Evolutionary conservation across 1,140 invertebrate species (phyloP).

Genomic region (Drosophila navojoa): DNA sequence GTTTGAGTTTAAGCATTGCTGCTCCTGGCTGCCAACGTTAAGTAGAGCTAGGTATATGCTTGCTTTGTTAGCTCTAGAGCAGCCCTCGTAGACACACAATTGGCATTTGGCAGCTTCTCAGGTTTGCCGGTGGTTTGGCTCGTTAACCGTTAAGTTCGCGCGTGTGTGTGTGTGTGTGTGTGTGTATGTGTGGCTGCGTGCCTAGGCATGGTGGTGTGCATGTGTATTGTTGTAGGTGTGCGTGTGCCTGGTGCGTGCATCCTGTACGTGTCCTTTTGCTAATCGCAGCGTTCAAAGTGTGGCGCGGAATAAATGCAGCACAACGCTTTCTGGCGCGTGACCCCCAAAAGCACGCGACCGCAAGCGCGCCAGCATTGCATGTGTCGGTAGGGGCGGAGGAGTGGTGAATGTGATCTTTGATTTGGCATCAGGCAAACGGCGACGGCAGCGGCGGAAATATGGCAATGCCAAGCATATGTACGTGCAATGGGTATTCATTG

Average conservation of each 20-base stretch:
- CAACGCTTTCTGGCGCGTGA: conserved; percentile 56
- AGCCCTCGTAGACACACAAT: background rate
- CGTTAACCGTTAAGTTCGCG: conserved; percentile 59
- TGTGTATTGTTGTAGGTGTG: background rate
- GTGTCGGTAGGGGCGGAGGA: no score
- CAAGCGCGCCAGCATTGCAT: background rate
- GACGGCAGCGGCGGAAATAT: background rate
- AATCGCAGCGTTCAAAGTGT: conserved; percentile 63
- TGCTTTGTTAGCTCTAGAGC: background rate
- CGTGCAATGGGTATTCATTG: background rate
- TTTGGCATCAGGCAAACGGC: no score
- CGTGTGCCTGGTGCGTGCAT: conserved; percentile 25
- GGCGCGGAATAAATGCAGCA: conserved; percentile 50
- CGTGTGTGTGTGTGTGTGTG: conserved; percentile 14
- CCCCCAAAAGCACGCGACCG: conserved; percentile 34
- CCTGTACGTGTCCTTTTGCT: conserved; percentile 70
- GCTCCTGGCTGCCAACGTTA: no score
- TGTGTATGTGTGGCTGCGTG: conserved; percentile 13
- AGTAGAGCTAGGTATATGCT: no score
- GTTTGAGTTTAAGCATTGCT: no score
- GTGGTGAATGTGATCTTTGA: background rate
- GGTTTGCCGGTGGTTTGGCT: conserved; percentile 43
- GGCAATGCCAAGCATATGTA: conserved; percentile 44
- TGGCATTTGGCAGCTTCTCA: conserved; percentile 33
- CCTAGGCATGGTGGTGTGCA: conserved; percentile 8